Evolutionary conservation across 2,113 vertebrate genomes (phyloP).

Genomic region (Chionis minor): DNA sequence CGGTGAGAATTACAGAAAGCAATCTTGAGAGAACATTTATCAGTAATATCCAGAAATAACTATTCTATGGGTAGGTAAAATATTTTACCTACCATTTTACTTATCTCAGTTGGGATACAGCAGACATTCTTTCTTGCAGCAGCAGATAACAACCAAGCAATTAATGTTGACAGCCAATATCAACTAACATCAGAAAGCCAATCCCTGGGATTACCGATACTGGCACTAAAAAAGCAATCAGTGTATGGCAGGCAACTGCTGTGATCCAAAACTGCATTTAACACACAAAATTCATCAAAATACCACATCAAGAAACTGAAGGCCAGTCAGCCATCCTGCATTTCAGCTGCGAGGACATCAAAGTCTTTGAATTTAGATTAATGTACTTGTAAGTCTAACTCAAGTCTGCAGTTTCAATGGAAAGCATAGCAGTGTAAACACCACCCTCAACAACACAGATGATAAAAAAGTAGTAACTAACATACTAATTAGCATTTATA

Average conservation of each 20-base stretch:
- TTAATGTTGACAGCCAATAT: background rate
- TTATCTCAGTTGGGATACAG: background rate
- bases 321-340: background rate
- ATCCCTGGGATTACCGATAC: background rate
- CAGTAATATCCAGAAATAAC: background rate
- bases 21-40: background rate
- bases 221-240: background rate
- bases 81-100: background rate
- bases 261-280: background rate
- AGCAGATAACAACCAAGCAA: background rate
- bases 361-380: background rate
- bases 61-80: background rate
- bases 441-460: background rate
- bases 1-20: background rate
- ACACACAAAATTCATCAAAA: background rate
- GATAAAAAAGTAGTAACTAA: background rate
- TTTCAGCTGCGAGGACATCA: background rate
- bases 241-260: background rate
- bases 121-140: background rate
- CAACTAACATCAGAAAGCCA: background rate
- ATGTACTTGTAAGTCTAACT: background rate
- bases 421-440: background rate
- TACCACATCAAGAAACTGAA: background rate
- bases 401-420: background rate
- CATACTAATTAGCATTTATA: background rate